Base-by-base conservation (phyloP, 2,888 invertebrate species). In the Amiota minor region DNA sequence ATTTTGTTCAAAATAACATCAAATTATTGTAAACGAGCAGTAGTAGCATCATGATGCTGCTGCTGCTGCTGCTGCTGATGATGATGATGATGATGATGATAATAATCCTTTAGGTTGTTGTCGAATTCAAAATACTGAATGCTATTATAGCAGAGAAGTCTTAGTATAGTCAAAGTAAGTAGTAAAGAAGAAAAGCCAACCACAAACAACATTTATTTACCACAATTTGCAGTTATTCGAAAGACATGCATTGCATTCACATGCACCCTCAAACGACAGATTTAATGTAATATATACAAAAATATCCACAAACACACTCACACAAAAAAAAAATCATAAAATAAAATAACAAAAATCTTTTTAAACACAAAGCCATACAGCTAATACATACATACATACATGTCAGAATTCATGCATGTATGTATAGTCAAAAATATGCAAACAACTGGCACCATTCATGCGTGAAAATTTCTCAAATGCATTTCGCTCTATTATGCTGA, bases 151-250 rank as follows among this genome's bases (percentile, higher is more conserved):
- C 12, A 20, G 20, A 16, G 23, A 11, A 59, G n/a, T 18, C 35
- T 35, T 35, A 68, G 65, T n/a, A 35, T n/a, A 62, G 62, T 14
- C 62, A 62, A 35, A 62, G 62, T 14, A 61, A 61, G 16, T 35
- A 62, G 20, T 20, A 62, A 62, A 62, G 20, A 20, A 61, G 61
- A n/a, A 65, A 50, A 53, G 20, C 50, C n/a, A 68, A 47, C 67
- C 67, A 23, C 67, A 68, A 68, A 68, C 67, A 68, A 53, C 67
- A 68, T 68, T 68, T 68, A 68, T 68, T 68, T 68, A 68, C 67
- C 67, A 23, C 67, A 68, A 68, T 68, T 68, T 68, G 67, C 67
- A 68, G 67, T 68, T 68, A 68, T 68, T 68, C 46, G 20, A 68
- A 20, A 50, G 12, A 68, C 23, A 50, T 35, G 35, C 35, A 35